These are phyloP conservation scores for Protomyctophum bolini DNA, from an alignment of 2,113 vertebrate genomes.

Conservation along the genomic window DNA sequence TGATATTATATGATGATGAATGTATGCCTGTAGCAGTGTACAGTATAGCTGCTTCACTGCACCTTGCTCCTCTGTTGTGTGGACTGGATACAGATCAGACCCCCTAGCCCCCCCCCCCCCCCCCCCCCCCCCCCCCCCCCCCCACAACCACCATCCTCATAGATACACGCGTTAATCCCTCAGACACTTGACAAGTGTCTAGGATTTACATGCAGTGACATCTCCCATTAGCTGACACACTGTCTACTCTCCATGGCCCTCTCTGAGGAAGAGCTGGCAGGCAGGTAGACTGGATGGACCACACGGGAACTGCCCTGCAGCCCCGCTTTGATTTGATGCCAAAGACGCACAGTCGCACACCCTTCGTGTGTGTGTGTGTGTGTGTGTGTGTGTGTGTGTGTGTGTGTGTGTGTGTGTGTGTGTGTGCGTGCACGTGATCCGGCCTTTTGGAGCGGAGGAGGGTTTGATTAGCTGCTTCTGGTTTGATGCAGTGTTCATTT, in stretches of 20 bases:
- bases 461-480: too few species aligned
- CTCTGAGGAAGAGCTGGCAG: slow-evolving; percentile 51
- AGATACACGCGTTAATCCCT: slow-evolving; percentile 17
- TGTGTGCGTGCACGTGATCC: neutral
- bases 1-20: too few species aligned
- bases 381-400: neutral
- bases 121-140: neutral
- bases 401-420: neutral
- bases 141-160: neutral
- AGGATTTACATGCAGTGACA: slow-evolving; percentile 40
- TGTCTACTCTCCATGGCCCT: slow-evolving; percentile 11
- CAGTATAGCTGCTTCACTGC: neutral
- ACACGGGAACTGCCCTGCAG: slow-evolving; percentile 17
- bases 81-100: neutral
- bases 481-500: neutral
- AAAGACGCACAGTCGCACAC: slow-evolving; percentile 2
- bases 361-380: slow-evolving; percentile 1
- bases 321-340: slow-evolving; percentile 27
- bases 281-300: slow-evolving; percentile 46
- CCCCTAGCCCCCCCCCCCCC: too few species aligned
- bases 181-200: slow-evolving; percentile 48
- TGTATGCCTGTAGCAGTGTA: neutral
- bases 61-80: slow-evolving; percentile 16
- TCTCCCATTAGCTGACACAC: slow-evolving; percentile 48
- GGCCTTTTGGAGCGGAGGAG: neutral